A percentile compares a stretch with the other conserved stretches of the same genome.
phyloP scores from a whole-genome alignment of 2,113 vertebrate species.

The Aramus guarauna region DNA sequence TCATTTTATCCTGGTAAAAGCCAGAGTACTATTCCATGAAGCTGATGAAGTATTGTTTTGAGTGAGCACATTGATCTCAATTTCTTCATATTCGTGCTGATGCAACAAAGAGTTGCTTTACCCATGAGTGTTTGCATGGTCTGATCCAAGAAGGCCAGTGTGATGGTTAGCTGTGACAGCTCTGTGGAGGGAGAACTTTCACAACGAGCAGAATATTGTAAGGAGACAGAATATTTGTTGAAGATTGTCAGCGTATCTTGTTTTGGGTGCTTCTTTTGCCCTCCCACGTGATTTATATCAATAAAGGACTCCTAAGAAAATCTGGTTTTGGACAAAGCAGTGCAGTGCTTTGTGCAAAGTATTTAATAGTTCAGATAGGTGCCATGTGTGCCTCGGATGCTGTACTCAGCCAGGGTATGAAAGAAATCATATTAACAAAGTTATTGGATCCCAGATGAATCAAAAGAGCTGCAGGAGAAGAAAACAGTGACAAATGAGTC shows the following conservation, averaged over 20 bases:
- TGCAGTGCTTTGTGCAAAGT: not conserved
- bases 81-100: not conserved
- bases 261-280: not conserved
- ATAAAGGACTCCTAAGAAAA: not conserved
- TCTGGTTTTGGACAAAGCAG: not conserved
- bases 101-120: not conserved
- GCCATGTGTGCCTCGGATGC: not conserved
- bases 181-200: not conserved
- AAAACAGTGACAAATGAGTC: constrained; percentile 61
- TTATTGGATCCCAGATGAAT: constrained; percentile 49
- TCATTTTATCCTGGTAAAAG: not conserved
- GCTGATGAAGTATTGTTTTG: not conserved
- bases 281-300: not conserved
- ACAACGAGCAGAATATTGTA: not conserved
- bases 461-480: constrained; percentile 29
- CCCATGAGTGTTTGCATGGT: not conserved
- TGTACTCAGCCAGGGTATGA: not conserved
- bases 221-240: not conserved
- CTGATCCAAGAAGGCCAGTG: not conserved
- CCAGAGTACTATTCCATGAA: not conserved
- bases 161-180: not conserved
- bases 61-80: not conserved
- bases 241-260: not conserved
- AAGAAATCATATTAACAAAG: constrained; percentile 50
- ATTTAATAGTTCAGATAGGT: not conserved